A percentile compares a stretch with the other conserved stretches of the same genome.
Conservation (phyloP, 2,113 vertebrate species). For the Hypomesus transpacificus region DNA sequence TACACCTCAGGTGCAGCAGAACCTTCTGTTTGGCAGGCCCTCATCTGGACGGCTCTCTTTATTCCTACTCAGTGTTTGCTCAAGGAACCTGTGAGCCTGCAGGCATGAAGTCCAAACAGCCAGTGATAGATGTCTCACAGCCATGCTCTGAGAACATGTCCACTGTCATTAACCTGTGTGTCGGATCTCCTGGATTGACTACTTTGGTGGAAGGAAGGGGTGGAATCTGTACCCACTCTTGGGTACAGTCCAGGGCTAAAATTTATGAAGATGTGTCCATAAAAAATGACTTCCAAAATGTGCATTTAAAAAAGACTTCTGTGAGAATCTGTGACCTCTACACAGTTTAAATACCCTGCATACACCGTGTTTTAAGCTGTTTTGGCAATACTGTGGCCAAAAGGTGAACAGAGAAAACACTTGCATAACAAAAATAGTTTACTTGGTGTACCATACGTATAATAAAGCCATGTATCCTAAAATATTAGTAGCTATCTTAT, state of each 20-base stretch:
- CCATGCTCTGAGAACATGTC: conserved; percentile 42
- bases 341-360: too few species aligned
- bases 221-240: conserved; percentile 46
- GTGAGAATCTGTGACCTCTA: too few species aligned
- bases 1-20: background rate
- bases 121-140: conserved; percentile 32
- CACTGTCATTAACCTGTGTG: conserved; percentile 46
- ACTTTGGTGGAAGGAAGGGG: conserved; percentile 13
- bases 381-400: too few species aligned
- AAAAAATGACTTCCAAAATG: background rate
- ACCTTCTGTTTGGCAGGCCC: conserved; percentile 12
- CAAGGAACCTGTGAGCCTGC: conserved; percentile 33
- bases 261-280: background rate
- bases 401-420: too few species aligned
- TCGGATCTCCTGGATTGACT: conserved; percentile 37
- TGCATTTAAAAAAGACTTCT: background rate
- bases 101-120: conserved; percentile 39
- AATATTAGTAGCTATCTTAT: too few species aligned
- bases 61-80: conserved; percentile 27
- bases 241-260: conserved; percentile 27
- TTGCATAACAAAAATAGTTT: too few species aligned
- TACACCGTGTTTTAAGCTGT: too few species aligned
- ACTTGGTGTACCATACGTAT: too few species aligned
- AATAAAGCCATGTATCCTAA: too few species aligned
- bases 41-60: background rate